A percentile compares a stretch with the other conserved stretches of the same genome.
phyloP scores from a whole-genome alignment of 2,797 vertebrate species.

The Sternotherus odoratus region DNA sequence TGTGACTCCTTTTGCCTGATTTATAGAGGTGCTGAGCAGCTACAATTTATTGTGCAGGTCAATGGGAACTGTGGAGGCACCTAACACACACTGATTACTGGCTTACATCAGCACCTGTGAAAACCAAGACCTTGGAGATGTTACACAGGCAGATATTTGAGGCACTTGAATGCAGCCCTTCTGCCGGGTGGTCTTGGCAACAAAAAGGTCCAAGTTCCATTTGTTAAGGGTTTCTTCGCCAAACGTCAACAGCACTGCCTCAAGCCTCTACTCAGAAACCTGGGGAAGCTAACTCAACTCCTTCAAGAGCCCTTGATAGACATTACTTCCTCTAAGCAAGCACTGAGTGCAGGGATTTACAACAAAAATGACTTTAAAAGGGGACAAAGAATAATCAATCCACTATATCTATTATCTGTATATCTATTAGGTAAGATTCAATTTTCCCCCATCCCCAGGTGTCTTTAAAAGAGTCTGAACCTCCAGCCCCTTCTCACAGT shows the following conservation, averaged over 20 bases:
- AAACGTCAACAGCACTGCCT: not conserved
- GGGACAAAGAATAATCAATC: not conserved
- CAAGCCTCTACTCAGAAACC: not conserved
- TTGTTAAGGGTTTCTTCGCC: not conserved
- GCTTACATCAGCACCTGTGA: not conserved
- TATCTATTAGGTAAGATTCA: not conserved
- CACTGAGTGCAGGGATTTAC: not conserved
- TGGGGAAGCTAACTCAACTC: not conserved
- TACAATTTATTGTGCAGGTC: not conserved
- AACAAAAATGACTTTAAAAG: not conserved
- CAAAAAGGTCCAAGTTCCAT: not conserved
- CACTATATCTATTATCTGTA: not conserved
- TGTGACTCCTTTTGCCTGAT: not conserved
- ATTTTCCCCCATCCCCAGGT: too few relatives aligned
- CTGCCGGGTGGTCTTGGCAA: not conserved
- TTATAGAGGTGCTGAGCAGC: not conserved
- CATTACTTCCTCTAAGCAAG: not conserved
- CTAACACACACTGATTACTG: not conserved
- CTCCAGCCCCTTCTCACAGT: not conserved
- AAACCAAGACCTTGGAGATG: not conserved
- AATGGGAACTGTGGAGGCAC: not conserved
- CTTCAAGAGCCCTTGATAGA: not conserved
- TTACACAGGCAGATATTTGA: not conserved
- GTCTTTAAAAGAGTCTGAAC: not conserved
- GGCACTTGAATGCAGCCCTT: not conserved